phyloP scores from a whole-genome alignment of 2,113 vertebrate species.

The Tricholaema leucomelas region DNA sequence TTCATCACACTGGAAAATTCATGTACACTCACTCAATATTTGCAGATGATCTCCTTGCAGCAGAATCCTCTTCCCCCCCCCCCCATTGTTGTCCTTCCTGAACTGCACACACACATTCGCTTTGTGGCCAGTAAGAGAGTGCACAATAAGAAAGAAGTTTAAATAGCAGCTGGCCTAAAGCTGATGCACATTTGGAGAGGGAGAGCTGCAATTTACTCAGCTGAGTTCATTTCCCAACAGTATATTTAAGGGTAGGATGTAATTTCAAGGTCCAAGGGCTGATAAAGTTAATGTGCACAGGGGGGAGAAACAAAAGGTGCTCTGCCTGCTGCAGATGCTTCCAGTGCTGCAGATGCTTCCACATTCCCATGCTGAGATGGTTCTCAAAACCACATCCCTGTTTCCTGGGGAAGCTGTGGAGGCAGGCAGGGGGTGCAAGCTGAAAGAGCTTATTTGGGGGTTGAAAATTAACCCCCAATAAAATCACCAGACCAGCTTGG shows the following conservation, averaged over 20 bases:
- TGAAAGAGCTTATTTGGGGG: no score
- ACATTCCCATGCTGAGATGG: neutral
- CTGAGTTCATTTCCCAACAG: constrained; percentile 58
- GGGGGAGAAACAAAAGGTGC: constrained; percentile 35
- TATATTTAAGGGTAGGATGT: constrained; percentile 49
- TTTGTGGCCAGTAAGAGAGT: neutral
- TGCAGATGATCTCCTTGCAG: neutral
- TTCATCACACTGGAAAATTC: constrained; percentile 51
- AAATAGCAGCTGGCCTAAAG: constrained; percentile 27
- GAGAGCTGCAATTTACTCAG: constrained; percentile 36
- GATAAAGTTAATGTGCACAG: neutral
- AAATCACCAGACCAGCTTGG: no score
- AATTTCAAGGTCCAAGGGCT: constrained; percentile 54
- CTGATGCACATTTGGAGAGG: neutral
- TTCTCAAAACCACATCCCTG: accelerated
- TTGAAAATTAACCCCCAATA: no score
- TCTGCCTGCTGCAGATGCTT: neutral
- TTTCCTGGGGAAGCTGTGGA: neutral
- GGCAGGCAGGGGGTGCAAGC: neutral
- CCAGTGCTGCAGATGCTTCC: neutral
- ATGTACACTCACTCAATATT: constrained; percentile 44
- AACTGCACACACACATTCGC: neutral
- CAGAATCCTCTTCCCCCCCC: neutral
- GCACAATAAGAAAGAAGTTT: neutral
- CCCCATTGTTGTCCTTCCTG: neutral